Conservation (phyloP, 2,888 invertebrate species). For the Melinaea menophilus region DNA sequence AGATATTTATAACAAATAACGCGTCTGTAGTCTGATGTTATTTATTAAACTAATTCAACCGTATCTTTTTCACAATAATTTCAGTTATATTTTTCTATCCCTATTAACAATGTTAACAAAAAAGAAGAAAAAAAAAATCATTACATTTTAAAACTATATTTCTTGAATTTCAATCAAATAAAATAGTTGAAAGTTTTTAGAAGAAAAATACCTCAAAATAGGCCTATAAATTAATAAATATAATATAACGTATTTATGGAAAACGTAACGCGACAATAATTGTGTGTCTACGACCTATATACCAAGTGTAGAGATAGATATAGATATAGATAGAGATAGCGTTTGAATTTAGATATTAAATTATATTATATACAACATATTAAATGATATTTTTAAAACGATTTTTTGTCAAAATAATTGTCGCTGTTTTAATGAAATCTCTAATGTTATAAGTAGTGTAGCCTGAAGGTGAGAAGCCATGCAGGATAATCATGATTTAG, state of each 20-base stretch:
- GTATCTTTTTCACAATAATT: no score
- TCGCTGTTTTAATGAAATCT: background rate
- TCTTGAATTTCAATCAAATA: background rate
- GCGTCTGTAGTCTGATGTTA: no score
- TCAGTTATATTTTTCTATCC: no score
- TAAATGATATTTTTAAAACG: background rate
- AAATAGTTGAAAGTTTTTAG: constrained; percentile 2
- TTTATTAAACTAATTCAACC: no score
- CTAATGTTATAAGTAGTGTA: background rate
- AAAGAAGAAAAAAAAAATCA: no score
- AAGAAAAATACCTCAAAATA: constrained; percentile 2
- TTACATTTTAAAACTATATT: background rate
- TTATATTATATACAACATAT: background rate
- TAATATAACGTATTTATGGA: background rate
- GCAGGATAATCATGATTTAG: background rate
- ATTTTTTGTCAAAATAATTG: background rate
- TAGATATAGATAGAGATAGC: constrained; percentile 18
- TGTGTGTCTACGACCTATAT: constrained; percentile 29
- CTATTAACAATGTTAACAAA: no score
- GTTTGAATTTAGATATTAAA: background rate
- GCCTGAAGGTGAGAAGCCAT: background rate
- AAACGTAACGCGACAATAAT: constrained; percentile 38
- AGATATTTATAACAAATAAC: no score
- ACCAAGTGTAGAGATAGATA: constrained; percentile 15
- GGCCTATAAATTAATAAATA: background rate